A percentile compares a stretch with the other conserved stretches of the same genome.
Evolutionary conservation across 2,888 invertebrate genomes (phyloP).

Genomic region (Amphipyra tragopoginis): DNA sequence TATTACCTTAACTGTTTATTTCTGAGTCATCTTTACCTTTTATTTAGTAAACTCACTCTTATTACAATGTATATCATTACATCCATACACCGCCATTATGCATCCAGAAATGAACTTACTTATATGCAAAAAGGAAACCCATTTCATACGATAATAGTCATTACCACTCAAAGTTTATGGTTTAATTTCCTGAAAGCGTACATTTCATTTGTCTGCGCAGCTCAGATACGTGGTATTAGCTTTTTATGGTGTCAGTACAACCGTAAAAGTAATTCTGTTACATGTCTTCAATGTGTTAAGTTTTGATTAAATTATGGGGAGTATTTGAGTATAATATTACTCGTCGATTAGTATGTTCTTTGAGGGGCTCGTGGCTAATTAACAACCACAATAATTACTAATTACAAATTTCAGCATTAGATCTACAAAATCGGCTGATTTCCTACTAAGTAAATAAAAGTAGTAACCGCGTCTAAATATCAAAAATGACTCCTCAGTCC

Average conservation of each 20-base stretch:
- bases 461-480: too few relatives aligned
- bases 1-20: too few relatives aligned
- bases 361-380: too few relatives aligned
- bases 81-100: conserved; percentile 8
- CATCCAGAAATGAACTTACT: conserved; percentile 41
- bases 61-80: conserved; percentile 12
- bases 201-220: conserved; percentile 75
- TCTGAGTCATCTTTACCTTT: neutral
- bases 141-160: conserved; percentile 70
- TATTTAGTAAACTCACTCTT: neutral
- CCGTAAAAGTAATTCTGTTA: conserved; percentile 76
- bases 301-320: conserved; percentile 73
- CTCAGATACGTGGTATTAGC: conserved; percentile 73
- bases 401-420: too few relatives aligned
- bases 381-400: too few relatives aligned
- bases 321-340: conserved; percentile 9
- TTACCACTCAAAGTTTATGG: conserved; percentile 79
- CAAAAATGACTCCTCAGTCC: too few relatives aligned
- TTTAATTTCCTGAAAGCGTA: conserved; percentile 86
- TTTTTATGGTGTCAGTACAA: conserved; percentile 71
- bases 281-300: conserved; percentile 67
- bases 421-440: too few relatives aligned
- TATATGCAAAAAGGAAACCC: conserved; percentile 69
- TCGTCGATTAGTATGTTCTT: neutral
- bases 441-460: too few relatives aligned